A percentile compares a stretch with the other conserved stretches of the same genome.
Evolutionary conservation across 35 echinoderm and acorn worm genomes (phyloP).

Genomic region (Apostichopus parvimensis): DNA sequence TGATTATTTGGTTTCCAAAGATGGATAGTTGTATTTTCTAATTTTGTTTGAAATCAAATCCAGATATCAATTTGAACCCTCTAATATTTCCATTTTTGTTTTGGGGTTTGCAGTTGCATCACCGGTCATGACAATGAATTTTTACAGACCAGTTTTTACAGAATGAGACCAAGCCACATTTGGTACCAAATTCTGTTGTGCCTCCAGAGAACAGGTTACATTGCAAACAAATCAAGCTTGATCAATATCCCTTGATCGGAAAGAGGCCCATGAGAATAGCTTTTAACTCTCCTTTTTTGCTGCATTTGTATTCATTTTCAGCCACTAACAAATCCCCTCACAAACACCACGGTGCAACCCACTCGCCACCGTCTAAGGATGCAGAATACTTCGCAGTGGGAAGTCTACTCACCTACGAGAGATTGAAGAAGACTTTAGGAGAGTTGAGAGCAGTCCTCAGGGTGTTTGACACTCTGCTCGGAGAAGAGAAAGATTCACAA

Average conservation of each 20-base stretch:
- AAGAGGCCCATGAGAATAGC: background rate
- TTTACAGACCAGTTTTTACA: too few relatives aligned
- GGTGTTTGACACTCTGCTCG: conserved; percentile 37
- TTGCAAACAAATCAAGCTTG: too few relatives aligned
- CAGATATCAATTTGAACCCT: too few relatives aligned
- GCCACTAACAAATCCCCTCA: background rate
- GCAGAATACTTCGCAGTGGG: conserved; percentile 50
- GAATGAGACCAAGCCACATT: too few relatives aligned
- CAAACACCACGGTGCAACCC: background rate
- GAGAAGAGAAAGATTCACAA: conserved; percentile 47
- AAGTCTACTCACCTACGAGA: conserved; percentile 55
- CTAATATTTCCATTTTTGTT: too few relatives aligned
- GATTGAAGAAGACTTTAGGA: conserved; percentile 40
- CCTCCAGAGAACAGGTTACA: too few relatives aligned
- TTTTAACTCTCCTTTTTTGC: background rate
- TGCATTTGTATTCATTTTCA: background rate
- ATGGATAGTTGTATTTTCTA: too few relatives aligned
- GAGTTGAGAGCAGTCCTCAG: conserved; percentile 40
- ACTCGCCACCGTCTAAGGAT: background rate
- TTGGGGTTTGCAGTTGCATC: too few relatives aligned
- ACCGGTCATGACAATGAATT: too few relatives aligned
- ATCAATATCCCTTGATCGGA: background rate
- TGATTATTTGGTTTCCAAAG: too few relatives aligned
- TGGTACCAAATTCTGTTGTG: too few relatives aligned
- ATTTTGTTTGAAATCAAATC: too few relatives aligned